Base-by-base conservation (phyloP, 2,113 vertebrate genomes). In the Gallinago undulata region DNA sequence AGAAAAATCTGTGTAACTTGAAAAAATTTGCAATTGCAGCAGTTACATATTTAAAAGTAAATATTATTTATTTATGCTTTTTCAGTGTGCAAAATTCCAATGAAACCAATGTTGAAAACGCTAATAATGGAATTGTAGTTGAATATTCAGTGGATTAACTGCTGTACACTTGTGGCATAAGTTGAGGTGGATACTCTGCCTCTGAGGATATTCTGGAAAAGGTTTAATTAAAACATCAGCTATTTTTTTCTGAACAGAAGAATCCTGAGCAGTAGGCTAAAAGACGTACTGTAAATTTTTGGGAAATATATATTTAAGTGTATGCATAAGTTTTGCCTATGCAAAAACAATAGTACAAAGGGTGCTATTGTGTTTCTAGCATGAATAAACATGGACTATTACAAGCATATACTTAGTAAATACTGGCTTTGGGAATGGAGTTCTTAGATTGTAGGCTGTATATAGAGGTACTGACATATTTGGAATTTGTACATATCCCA, bases 161-260 rank as follows among this genome's bases (percentile, higher is more conserved):
- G 48, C 64, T 79, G 10, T 70, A 30, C 3, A 14, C 2, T 79
- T 92, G 82, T 92, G 93, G 57, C 69, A 87, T 80, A 92, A 77
- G 51, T 79, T 83, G 84, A 95, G 64, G 77, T 85, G 60, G 76
- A 90, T 82, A 82, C 60, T 85, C 41, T 39, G 39, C 35, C 28
- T 75, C 51, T 56, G 83, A 96, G 74, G 79, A 94, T 27, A 31
- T 60, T 57, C 51, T 90, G 30, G 69, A 89, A 91, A 94, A 94
- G 47, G 78, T 97, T 96, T 93, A 90, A 96, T 90, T 90, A 39
- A 47, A 84, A 73, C 78, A 8, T 16, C 13, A 57, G 9, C 11
- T 30, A 23, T 21, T 69, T 7, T 79, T 84, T 95, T 88, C 48
- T 73, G 75, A 85, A 79, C 11, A 45, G 30, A 76, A 80, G 19